Conservation (phyloP, 1,140 invertebrate genomes). For the Drosophila kurseongensis region DNA sequence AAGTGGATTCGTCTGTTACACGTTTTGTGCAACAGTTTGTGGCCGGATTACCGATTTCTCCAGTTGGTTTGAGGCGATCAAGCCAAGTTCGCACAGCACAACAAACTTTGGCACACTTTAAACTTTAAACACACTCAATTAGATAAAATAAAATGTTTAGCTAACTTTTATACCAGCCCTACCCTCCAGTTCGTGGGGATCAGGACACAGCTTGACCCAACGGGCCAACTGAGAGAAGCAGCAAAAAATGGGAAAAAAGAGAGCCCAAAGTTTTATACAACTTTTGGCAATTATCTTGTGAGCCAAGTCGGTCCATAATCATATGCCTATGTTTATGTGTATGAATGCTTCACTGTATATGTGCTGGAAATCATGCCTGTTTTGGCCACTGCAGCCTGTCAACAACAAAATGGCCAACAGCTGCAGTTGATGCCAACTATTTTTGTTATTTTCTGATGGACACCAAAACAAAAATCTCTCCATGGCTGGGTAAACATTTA, state of each 20-base stretch:
- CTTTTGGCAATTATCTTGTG: slow-evolving; percentile 81
- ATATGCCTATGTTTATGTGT: slow-evolving; percentile 25
- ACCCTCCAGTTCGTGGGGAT: slow-evolving; percentile 20
- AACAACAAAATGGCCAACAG: slow-evolving; percentile 32
- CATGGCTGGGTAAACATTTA: slow-evolving; percentile 14
- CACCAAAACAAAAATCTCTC: slow-evolving; percentile 28
- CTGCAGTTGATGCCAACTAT: slow-evolving; percentile 33
- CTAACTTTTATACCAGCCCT: slow-evolving; percentile 55
- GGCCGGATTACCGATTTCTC: slow-evolving; percentile 25
- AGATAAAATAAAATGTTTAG: slow-evolving; percentile 83
- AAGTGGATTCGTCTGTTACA: slow-evolving; percentile 13
- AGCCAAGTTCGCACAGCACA: slow-evolving; percentile 44
- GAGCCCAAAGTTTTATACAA: slow-evolving; percentile 57
- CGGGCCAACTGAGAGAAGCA: slow-evolving; percentile 62
- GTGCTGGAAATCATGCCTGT: slow-evolving; percentile 2
- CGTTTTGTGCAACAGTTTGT: slow-evolving; percentile 60
- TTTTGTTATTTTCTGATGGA: slow-evolving; percentile 42
- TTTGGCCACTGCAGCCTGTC: slow-evolving; percentile 51
- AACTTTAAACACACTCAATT: slow-evolving; percentile 83
- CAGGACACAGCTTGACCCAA: slow-evolving; percentile 79
- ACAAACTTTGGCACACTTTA: slow-evolving; percentile 78
- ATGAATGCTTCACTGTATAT: not conserved
- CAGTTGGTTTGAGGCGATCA: slow-evolving; percentile 21
- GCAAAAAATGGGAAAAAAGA: slow-evolving; percentile 6
- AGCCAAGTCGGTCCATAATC: slow-evolving; percentile 51